These are phyloP conservation scores for Hylyphantes graminicola DNA, from an alignment of 1,140 invertebrate genomes.

Conservation along the genomic window DNA sequence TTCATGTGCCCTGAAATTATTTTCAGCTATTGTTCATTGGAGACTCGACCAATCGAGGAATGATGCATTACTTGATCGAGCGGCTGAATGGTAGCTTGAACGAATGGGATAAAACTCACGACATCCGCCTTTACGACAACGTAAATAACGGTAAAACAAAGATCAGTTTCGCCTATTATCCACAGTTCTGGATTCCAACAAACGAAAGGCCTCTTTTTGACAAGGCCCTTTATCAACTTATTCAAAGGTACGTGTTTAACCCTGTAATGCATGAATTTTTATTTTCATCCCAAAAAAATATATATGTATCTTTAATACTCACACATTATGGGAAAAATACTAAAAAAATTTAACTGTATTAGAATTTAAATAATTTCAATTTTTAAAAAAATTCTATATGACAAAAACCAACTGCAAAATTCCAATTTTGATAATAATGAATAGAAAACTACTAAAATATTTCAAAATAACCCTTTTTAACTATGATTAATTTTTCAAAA, in stretches of 20 bases:
- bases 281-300: too few species aligned
- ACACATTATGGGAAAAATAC: too few species aligned
- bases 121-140: slow-evolving; percentile 67
- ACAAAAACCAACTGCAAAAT: too few species aligned
- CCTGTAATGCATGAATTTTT: too few species aligned
- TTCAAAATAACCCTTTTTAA: too few species aligned
- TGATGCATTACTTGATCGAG: slow-evolving; percentile 71
- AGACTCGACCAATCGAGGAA: slow-evolving; percentile 72
- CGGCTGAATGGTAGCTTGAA: slow-evolving; percentile 69
- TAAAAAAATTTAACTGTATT: too few species aligned
- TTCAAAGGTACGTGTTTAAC: slow-evolving; percentile 66
- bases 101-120: slow-evolving; percentile 71
- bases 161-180: slow-evolving; percentile 71
- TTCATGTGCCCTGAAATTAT: neutral
- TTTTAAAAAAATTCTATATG: too few species aligned
- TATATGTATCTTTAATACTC: too few species aligned
- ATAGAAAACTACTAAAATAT: too few species aligned
- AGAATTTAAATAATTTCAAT: too few species aligned
- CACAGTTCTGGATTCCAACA: slow-evolving; percentile 72
- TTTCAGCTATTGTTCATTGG: slow-evolving; percentile 70
- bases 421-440: too few species aligned
- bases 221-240: slow-evolving; percentile 69
- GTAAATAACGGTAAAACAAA: slow-evolving; percentile 67
- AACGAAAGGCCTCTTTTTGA: slow-evolving; percentile 69
- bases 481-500: too few species aligned